Percentiles rank a stretch among this genome's conserved stretches.
Evolutionary conservation across 2,888 invertebrate genomes (phyloP).

Genomic region (Pollenia angustigena): DNA sequence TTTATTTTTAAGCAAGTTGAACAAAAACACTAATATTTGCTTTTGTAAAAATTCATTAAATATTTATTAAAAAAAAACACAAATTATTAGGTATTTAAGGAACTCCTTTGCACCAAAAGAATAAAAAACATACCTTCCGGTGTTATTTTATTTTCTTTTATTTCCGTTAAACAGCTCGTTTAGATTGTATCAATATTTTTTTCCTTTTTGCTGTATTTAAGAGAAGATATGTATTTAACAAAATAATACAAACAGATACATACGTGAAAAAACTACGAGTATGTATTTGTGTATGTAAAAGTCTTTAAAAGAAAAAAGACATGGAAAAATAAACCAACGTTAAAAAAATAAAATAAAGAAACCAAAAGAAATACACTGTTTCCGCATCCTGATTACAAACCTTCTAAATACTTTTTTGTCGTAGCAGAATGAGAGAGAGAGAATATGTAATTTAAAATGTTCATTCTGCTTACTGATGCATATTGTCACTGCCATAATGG

Average conservation of each 20-base stretch:
- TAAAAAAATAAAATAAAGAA: constrained; percentile 16
- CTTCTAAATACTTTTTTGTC: constrained; percentile 26
- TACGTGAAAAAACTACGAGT: neutral
- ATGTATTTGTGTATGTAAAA: neutral
- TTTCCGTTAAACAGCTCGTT: constrained; percentile 62
- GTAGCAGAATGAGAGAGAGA: constrained; percentile 6
- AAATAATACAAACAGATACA: neutral
- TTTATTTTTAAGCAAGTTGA: neutral
- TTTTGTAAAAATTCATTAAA: constrained; percentile 1
- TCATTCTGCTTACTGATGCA: constrained; percentile 48
- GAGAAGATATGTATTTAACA: constrained; percentile 3
- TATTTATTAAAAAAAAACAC: neutral
- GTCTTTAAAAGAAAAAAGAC: neutral
- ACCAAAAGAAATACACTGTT: constrained; percentile 51
- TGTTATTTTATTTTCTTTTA: constrained; percentile 31
- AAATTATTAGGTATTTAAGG: constrained; percentile 12
- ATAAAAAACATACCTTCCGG: constrained; percentile 30
- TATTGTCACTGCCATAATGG: constrained; percentile 54
- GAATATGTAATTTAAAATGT: constrained; percentile 48
- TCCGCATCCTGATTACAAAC: constrained; percentile 68
- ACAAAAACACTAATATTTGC: neutral
- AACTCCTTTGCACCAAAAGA: neutral
- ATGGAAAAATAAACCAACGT: constrained; percentile 1
- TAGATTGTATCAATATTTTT: constrained; percentile 54
- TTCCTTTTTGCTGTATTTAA: constrained; percentile 4